Base-by-base conservation (phyloP, 2,888 invertebrate species). In the Romanomermis culicivorax region DNA sequence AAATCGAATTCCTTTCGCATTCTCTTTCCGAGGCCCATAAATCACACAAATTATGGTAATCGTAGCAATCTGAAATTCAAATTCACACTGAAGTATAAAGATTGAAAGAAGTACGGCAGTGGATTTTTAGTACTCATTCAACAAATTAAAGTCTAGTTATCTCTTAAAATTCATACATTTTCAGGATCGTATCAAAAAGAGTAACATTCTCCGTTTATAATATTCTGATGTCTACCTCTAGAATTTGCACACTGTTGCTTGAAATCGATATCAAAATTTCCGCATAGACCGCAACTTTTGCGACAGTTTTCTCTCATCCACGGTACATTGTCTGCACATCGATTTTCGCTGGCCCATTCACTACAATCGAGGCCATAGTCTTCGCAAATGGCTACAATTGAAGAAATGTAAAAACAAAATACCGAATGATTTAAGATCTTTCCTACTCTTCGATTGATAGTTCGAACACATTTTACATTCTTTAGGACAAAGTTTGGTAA, bases 271-370 rank as follows among this genome's bases (percentile, higher is more conserved):
- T 36, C 7, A 49, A 26, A 49, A 2, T 23, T 4, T 25, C 7
- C 29, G 24, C 53, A 53, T 11, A 23, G 2, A 20, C 24, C 7
- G 29, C 53, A 53, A 20, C 42, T 23, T 3, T 3, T 20, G 43
- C 42, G 43, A 26, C 53, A 53, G 47, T 53, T 53, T 45, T 53
- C 25, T 27, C 2, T 26, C 53, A 53, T 53, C 53, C 53, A 53
- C 43, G 36, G 36, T 36, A 17, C 11, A 36, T 36, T 36, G 11
- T 11, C 11, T 36, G 7, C 36, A 36, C 36, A 36, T 36, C 17
- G 36, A 7, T 36, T 36, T 11, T 36, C 36, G 36, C 36, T 7
- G 36, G 36, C 36, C 36, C 36, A 36, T 11, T 11, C 36, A 17
- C 11, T 11, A 36, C 36, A 36, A 36, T 11, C 7, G 17, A 36